Conservation (phyloP, 1,140 invertebrate genomes). For the Penaeus indicus region DNA sequence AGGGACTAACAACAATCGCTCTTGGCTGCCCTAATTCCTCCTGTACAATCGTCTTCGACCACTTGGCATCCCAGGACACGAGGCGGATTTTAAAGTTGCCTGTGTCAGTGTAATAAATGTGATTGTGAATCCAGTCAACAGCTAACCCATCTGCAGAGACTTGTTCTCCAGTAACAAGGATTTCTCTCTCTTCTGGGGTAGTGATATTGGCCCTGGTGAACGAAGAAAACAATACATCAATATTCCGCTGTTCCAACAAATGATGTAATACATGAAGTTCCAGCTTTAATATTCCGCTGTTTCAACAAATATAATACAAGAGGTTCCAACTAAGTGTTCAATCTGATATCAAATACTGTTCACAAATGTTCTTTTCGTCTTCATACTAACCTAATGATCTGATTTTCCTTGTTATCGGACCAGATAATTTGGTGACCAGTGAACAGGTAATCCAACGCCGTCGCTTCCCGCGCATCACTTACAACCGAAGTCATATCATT, state of each 20-base stretch:
- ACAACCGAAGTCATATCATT: conserved; percentile 84
- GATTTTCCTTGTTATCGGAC: conserved; percentile 91
- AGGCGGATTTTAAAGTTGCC: conserved; percentile 73
- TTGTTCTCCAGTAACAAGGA: conserved; percentile 84
- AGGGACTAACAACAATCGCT: conserved; percentile 86
- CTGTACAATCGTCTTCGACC: conserved; percentile 80
- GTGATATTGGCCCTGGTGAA: conserved; percentile 71
- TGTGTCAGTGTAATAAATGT: conserved; percentile 80
- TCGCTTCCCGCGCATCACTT: conserved; percentile 86
- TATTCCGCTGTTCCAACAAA: not conserved
- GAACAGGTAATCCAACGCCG: conserved; percentile 90
- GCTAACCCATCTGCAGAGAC: conserved; percentile 86
- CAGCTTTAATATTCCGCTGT: not conserved
- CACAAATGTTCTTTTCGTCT: no score
- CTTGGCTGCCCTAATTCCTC: conserved; percentile 81
- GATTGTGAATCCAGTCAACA: conserved; percentile 85
- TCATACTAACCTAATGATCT: conserved; percentile 85
- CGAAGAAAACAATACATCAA: not conserved
- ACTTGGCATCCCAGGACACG: conserved; percentile 79
- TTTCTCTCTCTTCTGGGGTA: conserved; percentile 79
- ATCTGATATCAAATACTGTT: no score
- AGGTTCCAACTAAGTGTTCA: no score
- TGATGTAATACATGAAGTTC: no score
- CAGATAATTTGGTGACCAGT: conserved; percentile 92
- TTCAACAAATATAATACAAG: no score